Base-by-base conservation (phyloP, 1,140 invertebrate species). In the Ridgeia piscesae region DNA sequence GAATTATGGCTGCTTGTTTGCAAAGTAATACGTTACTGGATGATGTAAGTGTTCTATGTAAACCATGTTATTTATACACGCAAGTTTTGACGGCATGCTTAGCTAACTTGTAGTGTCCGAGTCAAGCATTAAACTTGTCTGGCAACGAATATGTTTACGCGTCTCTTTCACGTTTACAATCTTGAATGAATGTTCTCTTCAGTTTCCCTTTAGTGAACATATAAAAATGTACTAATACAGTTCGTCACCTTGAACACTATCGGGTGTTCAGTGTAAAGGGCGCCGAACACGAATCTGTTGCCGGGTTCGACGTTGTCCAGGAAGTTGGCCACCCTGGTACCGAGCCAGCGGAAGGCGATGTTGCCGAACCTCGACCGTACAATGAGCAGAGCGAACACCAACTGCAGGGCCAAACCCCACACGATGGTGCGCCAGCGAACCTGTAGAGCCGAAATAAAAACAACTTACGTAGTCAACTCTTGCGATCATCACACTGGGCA, bases 351-450 rank as follows among this genome's bases (percentile, higher is more conserved):
- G 92, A 99, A 97, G 33, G 98, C 97, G 0, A 96, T 94, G 91
- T 97, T 96, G 0, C 99, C 99, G 88, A 97, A 96, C 0, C 97
- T 94, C 97, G 98, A 99, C 93, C 98, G 97, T 91, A 99, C 97
- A 91, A 98, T 98, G 1, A 99, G 93, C 0, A 99, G 94, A 0
- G 98, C 99, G 93, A 99, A 97, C 0, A 97, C 89, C 94, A 99
- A 98, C 96, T 99, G 99, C 11, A 99, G 95, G 0, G 97, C 96
- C 4, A 99, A 95, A 0, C 98, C 99, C 95, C 97, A 97, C n/a
- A 95, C 94, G 17, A 96, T 95, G 14, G 95, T 94, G 89, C 95
- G 94, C 95, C 95, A 96, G 33, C 94, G 94, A 27, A 96, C 94
- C 95, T 96, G 92, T 27, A 35, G 21, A 35, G 14, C 6, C n/a